Evolutionary conservation across 2,797 vertebrate species (phyloP).

Genomic region (Pangasius larnaudii): DNA sequence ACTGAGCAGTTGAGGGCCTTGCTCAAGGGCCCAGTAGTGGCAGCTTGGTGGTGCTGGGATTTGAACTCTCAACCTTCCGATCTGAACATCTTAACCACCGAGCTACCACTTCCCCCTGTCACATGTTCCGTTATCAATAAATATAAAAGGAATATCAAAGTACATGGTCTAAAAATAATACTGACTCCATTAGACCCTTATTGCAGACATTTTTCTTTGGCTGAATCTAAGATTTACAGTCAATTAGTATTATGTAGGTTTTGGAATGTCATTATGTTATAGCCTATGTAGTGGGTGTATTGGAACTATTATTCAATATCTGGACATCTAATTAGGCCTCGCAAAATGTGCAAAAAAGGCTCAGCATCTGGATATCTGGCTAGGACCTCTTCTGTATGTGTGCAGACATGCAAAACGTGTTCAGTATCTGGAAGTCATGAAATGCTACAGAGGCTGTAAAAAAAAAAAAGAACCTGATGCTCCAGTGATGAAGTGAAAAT

Average conservation of each 20-base stretch:
- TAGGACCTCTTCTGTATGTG: neutral
- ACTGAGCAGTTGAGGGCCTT: too few relatives aligned
- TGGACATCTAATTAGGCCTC: neutral
- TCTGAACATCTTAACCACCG: too few relatives aligned
- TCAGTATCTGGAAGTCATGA: neutral
- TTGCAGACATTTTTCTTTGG: neutral
- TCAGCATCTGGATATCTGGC: neutral
- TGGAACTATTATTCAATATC: too few relatives aligned
- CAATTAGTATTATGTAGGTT: neutral
- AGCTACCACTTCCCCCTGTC: too few relatives aligned
- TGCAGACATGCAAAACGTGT: neutral
- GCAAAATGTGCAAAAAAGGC: neutral
- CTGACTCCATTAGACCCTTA: neutral
- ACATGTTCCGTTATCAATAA: neutral
- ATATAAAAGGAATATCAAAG: neutral
- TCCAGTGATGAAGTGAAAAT: neutral
- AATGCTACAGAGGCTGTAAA: neutral
- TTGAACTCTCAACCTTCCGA: too few relatives aligned
- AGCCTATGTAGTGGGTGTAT: neutral
- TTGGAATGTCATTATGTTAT: neutral
- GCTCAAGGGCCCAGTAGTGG: too few relatives aligned
- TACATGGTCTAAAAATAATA: neutral
- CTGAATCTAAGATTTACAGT: neutral
- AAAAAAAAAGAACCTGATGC: neutral
- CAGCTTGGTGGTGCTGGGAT: too few relatives aligned